These are phyloP conservation scores for Pemphredon lugubris DNA, from an alignment of 2,888 invertebrate species.

Conservation along the genomic window DNA sequence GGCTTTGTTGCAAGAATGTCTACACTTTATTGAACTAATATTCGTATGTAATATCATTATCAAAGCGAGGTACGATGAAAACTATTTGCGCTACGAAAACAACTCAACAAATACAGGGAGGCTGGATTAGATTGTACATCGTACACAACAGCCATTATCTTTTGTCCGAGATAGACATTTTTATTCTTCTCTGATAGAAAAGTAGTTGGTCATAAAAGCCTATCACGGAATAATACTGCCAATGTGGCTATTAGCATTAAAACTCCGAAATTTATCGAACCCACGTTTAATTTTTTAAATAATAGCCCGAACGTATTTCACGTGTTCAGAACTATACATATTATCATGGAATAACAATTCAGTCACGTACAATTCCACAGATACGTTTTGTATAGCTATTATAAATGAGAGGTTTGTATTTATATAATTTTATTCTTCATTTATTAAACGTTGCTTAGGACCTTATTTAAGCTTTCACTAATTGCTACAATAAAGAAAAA, in stretches of 20 bases:
- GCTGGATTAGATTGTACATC: constrained; percentile 34
- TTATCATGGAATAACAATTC: constrained; percentile 26
- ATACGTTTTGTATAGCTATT: constrained; percentile 44
- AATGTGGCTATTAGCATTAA: constrained; percentile 33
- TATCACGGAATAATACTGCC: constrained; percentile 51
- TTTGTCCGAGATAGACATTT: constrained; percentile 7
- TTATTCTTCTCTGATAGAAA: constrained; percentile 13
- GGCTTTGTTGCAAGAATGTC: constrained; percentile 35
- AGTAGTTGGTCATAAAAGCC: too few species aligned
- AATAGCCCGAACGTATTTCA: constrained; percentile 21
- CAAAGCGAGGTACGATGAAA: background rate
- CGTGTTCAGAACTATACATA: constrained; percentile 35
- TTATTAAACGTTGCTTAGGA: constrained; percentile 25
- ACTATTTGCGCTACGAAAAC: constrained; percentile 27
- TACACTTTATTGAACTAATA: constrained; percentile 30
- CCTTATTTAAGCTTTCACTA: constrained; percentile 33
- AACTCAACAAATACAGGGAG: constrained; percentile 39
- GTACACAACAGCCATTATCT: background rate
- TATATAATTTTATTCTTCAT: constrained; percentile 37
- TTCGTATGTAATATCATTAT: constrained; percentile 21
- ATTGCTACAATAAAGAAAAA: constrained; percentile 36
- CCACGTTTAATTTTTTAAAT: constrained; percentile 14
- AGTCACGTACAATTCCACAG: constrained; percentile 40
- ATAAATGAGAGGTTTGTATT: constrained; percentile 44
- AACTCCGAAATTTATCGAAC: constrained; percentile 15